These are phyloP conservation scores for Acropora yongei DNA, from an alignment of 64 coral and sea anemone genomes.

Conservation along the genomic window DNA sequence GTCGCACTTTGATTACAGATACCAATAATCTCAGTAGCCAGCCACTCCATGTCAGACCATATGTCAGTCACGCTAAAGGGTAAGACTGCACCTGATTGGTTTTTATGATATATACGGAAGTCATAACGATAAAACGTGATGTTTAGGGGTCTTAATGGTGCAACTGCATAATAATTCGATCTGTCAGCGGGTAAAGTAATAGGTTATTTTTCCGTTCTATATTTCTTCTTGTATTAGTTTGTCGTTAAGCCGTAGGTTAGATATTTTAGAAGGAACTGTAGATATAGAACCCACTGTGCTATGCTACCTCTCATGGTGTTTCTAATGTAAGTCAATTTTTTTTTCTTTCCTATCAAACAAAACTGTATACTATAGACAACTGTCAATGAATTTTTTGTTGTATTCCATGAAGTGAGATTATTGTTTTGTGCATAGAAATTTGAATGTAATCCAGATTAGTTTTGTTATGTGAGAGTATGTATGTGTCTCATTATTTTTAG, in stretches of 20 bases:
- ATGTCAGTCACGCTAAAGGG: background rate
- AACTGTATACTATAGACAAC: too few species aligned
- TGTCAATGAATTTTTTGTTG: too few species aligned
- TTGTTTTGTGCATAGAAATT: too few species aligned
- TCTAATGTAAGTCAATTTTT: background rate
- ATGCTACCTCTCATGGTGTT: background rate
- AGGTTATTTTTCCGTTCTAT: background rate
- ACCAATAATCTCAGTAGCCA: too few species aligned
- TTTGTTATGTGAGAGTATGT: too few species aligned
- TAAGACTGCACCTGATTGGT: background rate
- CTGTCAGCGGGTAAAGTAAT: background rate
- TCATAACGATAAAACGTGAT: background rate
- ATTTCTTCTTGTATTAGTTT: background rate
- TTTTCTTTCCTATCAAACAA: background rate
- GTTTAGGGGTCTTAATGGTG: background rate
- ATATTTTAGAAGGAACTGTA: background rate
- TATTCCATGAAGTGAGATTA: too few species aligned
- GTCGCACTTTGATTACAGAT: too few species aligned
- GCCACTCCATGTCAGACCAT: background rate
- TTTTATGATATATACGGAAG: background rate
- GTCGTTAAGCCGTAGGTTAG: background rate
- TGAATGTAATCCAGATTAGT: too few species aligned
- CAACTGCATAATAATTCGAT: background rate
- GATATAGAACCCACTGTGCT: background rate
- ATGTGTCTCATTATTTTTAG: too few species aligned